Conservation (phyloP, 2,888 invertebrate species). For the Sphaerophoria rueppellii region DNA sequence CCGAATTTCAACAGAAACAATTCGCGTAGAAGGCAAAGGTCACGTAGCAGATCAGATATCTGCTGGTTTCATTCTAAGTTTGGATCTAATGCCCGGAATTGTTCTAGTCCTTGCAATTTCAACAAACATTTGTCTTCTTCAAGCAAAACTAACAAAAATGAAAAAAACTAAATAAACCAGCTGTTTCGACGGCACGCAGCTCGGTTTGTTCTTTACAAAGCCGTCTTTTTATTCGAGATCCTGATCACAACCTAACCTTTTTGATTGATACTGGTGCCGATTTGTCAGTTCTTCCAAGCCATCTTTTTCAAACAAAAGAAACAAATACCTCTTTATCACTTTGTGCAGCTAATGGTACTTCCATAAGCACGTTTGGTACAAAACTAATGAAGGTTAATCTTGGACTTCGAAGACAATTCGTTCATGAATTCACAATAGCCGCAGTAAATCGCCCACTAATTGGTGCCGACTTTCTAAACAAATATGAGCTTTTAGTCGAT, state of each 20-base stretch:
- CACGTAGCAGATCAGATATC: too few species aligned
- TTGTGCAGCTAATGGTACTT: slow-evolving; percentile 34
- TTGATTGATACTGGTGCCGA: slow-evolving; percentile 27
- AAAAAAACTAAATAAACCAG: slow-evolving; percentile 36
- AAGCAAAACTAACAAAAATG: neutral
- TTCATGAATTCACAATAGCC: slow-evolving; percentile 17
- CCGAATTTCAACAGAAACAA: too few species aligned
- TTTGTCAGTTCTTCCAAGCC: slow-evolving; percentile 20
- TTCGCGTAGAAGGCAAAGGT: too few species aligned
- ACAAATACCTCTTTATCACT: slow-evolving; percentile 9
- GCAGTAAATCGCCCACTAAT: too few species aligned
- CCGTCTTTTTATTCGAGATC: slow-evolving; percentile 25
- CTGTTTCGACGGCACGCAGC: slow-evolving; percentile 14
- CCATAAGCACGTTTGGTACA: slow-evolving; percentile 37
- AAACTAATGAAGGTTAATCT: slow-evolving; percentile 23
- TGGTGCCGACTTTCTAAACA: too few species aligned
- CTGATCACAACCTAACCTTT: slow-evolving; percentile 21
- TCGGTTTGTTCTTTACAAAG: slow-evolving; percentile 16
- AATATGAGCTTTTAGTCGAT: too few species aligned
- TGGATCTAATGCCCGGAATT: too few species aligned
- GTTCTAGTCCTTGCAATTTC: too few species aligned
- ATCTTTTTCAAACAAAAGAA: slow-evolving; percentile 3
- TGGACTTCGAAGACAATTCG: slow-evolving; percentile 31
- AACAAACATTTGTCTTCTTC: too few species aligned
- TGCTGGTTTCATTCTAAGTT: too few species aligned